phyloP scores from a whole-genome alignment of 2,888 invertebrate genomes.

The Geotrupes spiniger region DNA sequence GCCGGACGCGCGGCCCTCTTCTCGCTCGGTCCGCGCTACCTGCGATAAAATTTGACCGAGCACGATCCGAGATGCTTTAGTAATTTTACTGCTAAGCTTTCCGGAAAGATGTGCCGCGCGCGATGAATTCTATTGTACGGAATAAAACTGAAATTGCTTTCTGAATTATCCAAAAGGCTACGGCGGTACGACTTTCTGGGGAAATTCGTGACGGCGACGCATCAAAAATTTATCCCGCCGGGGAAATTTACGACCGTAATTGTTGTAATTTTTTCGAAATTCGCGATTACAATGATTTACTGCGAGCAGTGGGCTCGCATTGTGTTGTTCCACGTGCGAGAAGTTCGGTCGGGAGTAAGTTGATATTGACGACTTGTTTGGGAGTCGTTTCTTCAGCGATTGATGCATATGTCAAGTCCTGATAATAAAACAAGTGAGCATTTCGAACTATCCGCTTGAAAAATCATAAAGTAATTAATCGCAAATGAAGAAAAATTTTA shows the following conservation, averaged over 20 bases:
- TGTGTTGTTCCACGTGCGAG: too few relatives aligned
- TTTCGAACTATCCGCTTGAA: too few relatives aligned
- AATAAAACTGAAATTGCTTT: conserved; percentile 25
- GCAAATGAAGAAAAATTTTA: too few relatives aligned
- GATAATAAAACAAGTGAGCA: too few relatives aligned
- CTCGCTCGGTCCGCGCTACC: conserved; percentile 21
- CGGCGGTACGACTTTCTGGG: conserved; percentile 7
- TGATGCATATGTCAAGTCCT: too few relatives aligned
- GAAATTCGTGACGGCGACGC: conserved; percentile 1
- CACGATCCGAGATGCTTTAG: conserved; percentile 26
- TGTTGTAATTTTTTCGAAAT: neutral
- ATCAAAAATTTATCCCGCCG: conserved; percentile 7
- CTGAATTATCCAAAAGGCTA: conserved; percentile 26
- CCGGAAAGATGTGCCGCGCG: conserved; percentile 18
- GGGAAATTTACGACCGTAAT: conserved; percentile 2
- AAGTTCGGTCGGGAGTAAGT: too few relatives aligned
- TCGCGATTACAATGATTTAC: too few relatives aligned
- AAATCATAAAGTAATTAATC: too few relatives aligned
- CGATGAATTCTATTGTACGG: conserved; percentile 25
- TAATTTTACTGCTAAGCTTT: conserved; percentile 28
- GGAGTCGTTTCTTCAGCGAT: too few relatives aligned
- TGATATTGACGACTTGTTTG: too few relatives aligned
- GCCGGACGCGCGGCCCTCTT: conserved; percentile 26
- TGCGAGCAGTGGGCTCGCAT: too few relatives aligned
- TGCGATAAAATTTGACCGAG: conserved; percentile 27